Percentiles rank a stretch among this genome's conserved stretches.
phyloP scores from a whole-genome alignment of 2,797 vertebrate species.

The Falco rusticolus region DNA sequence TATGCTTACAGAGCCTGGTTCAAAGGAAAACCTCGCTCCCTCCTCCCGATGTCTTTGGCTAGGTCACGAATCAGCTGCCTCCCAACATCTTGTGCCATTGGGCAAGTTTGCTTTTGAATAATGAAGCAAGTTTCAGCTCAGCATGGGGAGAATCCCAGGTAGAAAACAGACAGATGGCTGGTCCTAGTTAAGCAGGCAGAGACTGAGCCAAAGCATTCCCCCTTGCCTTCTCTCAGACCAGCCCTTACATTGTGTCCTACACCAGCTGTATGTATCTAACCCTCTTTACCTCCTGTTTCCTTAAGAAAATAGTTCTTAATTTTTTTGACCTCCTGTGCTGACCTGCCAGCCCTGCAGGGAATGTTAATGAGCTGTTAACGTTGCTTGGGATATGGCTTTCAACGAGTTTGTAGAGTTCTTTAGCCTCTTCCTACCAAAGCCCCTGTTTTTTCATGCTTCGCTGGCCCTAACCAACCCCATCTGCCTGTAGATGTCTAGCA shows the following conservation, averaged over 20 bases:
- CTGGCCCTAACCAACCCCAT: constrained; percentile 63
- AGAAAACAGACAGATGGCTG: constrained; percentile 75
- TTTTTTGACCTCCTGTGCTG: constrained; percentile 54
- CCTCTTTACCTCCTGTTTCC: constrained; percentile 57
- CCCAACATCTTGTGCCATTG: constrained; percentile 65
- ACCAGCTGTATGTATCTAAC: constrained; percentile 8
- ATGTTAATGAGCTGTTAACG: constrained; percentile 68
- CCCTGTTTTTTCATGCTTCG: constrained; percentile 32
- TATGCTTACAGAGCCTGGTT: constrained; percentile 75
- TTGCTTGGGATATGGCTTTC: constrained; percentile 37
- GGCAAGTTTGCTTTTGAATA: constrained; percentile 77
- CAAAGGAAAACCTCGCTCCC: constrained; percentile 63
- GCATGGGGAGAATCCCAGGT: constrained; percentile 78
- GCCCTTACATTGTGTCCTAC: constrained; percentile 16
- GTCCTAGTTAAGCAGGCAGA: constrained; percentile 70
- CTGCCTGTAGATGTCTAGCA: constrained; percentile 64
- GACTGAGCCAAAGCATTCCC: constrained; percentile 25
- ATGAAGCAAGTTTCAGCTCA: constrained; percentile 74
- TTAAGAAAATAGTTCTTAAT: constrained; percentile 62
- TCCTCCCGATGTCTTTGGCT: constrained; percentile 72
- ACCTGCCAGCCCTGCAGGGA: constrained; percentile 47
- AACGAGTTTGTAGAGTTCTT: constrained; percentile 43
- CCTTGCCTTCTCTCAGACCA: constrained; percentile 61
- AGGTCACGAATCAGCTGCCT: constrained; percentile 77
- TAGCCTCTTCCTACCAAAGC: constrained; percentile 36